Evolutionary conservation across 1,140 invertebrate species (phyloP).

Genomic region (Lepidotrigona ventralis): DNA sequence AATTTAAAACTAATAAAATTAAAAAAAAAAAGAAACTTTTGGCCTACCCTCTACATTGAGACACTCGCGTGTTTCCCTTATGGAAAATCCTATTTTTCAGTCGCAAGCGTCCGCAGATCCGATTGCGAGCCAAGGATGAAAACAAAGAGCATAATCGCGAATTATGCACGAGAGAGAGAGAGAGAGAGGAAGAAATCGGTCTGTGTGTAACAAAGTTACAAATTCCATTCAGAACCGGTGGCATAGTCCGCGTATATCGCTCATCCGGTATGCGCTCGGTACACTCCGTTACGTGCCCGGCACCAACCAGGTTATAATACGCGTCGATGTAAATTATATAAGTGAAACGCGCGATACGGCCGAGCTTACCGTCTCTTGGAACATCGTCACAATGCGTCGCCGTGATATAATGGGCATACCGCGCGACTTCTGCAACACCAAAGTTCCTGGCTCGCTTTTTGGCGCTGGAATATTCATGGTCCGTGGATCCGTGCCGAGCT

Average conservation of each 20-base stretch:
- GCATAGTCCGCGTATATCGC: not conserved
- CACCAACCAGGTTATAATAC: constrained; percentile 42
- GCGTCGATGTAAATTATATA: constrained; percentile 53
- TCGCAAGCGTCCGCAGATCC: too few species aligned
- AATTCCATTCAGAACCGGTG: constrained; percentile 43
- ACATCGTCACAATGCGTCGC: constrained; percentile 27
- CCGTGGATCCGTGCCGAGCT: not conserved
- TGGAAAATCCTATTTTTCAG: too few species aligned
- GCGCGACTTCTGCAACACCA: constrained; percentile 35
- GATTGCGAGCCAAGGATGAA: not conserved
- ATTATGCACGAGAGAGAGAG: constrained; percentile 22
- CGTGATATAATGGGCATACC: constrained; percentile 45
- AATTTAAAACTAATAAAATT: too few species aligned
- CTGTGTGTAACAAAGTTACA: constrained; percentile 19
- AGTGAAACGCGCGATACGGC: constrained; percentile 42
- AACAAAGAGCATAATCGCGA: not conserved
- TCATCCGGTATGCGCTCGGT: constrained; percentile 49
- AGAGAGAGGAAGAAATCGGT: constrained; percentile 25
- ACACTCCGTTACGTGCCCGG: constrained; percentile 41
- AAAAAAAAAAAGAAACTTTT: too few species aligned
- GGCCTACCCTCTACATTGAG: too few species aligned
- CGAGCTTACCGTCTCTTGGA: not conserved
- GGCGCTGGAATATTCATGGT: constrained; percentile 22
- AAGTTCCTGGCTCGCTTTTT: constrained; percentile 38
- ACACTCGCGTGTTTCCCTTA: too few species aligned